Conservation (phyloP, 1,140 invertebrate species). For the Nasonia vitripennis region DNA sequence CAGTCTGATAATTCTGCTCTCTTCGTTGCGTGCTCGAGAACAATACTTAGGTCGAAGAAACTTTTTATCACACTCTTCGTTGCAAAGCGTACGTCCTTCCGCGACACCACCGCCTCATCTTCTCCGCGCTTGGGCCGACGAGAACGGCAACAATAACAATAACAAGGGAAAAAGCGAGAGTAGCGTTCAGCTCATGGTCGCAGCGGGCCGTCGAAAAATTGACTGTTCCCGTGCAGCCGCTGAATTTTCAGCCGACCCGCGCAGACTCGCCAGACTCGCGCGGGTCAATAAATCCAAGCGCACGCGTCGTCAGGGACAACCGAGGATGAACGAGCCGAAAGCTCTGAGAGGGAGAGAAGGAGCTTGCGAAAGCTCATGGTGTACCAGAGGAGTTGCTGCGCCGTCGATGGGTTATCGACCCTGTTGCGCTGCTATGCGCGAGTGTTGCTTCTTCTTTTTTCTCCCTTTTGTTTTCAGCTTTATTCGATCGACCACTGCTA, state of each 20-base stretch:
- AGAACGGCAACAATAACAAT: neutral
- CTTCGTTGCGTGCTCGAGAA: neutral
- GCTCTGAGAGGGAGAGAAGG: too few relatives aligned
- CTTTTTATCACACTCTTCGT: too few relatives aligned
- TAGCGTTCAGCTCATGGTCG: neutral
- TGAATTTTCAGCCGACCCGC: neutral
- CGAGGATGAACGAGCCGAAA: neutral
- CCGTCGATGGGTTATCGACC: constrained; percentile 28
- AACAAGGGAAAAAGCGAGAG: too few relatives aligned
- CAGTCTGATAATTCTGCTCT: neutral
- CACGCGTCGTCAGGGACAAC: constrained; percentile 12
- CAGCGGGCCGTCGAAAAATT: neutral
- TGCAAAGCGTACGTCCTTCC: too few relatives aligned
- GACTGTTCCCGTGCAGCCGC: neutral
- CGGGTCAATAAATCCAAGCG: constrained; percentile 38
- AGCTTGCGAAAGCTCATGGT: neutral
- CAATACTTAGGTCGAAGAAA: neutral
- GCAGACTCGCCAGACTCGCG: neutral
- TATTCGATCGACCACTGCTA: neutral
- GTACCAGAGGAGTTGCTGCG: neutral
- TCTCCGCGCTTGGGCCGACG: too few relatives aligned
- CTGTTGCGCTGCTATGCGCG: neutral
- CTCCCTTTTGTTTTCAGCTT: neutral
- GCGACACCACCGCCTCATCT: too few relatives aligned
- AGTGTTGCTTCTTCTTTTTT: neutral